A percentile compares a stretch with the other conserved stretches of the same genome.
phyloP scores from a whole-genome alignment of 2,888 invertebrate species.

The Ametastegia equiseti region DNA sequence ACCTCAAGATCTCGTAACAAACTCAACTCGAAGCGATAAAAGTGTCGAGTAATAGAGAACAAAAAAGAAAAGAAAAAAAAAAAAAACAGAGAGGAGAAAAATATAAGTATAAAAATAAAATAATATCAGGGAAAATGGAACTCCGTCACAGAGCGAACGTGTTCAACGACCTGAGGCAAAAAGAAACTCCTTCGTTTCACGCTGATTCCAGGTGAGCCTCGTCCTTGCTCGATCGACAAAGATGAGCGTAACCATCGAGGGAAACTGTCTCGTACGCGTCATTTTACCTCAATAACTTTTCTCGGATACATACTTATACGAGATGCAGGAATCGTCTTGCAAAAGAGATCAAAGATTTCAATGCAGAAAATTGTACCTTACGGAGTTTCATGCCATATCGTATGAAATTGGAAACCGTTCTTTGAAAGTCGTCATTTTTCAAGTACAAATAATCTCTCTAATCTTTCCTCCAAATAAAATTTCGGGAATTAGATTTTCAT shows the following conservation, averaged over 20 bases:
- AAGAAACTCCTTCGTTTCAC: neutral
- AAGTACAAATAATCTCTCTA: neutral
- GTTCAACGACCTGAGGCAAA: neutral
- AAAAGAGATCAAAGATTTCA: neutral
- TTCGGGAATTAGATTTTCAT: no score
- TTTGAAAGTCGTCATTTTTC: neutral
- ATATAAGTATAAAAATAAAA: neutral
- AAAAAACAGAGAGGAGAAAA: neutral
- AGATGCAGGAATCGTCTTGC: neutral
- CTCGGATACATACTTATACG: neutral
- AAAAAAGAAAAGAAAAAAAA: neutral
- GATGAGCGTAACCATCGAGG: constrained; percentile 19
- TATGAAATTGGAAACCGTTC: neutral
- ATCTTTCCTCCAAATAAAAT: neutral
- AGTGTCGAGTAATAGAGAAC: constrained; percentile 3
- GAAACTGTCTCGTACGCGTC: neutral
- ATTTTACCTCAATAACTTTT: constrained; percentile 7
- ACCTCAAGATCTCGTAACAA: constrained; percentile 30
- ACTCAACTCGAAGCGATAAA: constrained; percentile 25
- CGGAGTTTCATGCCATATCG: neutral
- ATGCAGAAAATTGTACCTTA: neutral
- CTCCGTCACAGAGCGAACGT: constrained; percentile 11
- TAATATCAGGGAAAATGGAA: neutral
- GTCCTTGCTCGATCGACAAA: constrained; percentile 8
- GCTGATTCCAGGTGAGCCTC: neutral